These are phyloP conservation scores for Mythimna impura DNA, from an alignment of 2,888 invertebrate genomes.

Conservation along the genomic window DNA sequence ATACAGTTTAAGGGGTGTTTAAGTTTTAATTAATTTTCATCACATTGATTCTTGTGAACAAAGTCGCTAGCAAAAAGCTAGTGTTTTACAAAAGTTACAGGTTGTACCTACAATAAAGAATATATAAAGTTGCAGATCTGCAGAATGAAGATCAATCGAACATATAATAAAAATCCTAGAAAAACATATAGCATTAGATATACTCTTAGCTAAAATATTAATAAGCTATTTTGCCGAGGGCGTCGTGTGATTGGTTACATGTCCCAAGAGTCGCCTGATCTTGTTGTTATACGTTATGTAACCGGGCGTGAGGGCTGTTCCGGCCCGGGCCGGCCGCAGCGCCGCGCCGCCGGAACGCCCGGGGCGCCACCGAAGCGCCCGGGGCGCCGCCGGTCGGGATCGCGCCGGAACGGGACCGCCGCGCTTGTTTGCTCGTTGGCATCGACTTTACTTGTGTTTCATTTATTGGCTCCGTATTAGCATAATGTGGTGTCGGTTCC, in stretches of 20 bases:
- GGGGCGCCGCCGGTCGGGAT: background rate
- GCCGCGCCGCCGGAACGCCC: background rate
- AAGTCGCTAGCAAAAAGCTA: no score
- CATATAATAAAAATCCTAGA: no score
- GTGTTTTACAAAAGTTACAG: no score
- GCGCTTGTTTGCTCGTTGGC: conserved; percentile 21
- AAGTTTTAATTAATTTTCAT: no score
- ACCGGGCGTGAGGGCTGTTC: background rate
- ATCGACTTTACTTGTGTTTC: conserved; percentile 51
- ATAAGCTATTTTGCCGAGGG: background rate
- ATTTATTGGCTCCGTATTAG: conserved; percentile 67
- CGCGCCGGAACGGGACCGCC: background rate
- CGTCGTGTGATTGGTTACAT: background rate
- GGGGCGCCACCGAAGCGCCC: background rate
- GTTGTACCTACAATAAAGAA: no score
- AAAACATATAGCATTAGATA: no score
- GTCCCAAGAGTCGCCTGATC: background rate
- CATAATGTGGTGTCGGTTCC: conserved; percentile 64
- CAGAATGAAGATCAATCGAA: no score
- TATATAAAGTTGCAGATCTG: no score
- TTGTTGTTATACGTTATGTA: conserved; percentile 5
- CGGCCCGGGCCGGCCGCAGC: background rate
- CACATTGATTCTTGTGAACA: no score
- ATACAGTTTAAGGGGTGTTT: no score
- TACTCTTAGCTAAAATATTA: background rate